Conservation (phyloP, 2,113 vertebrate species). For the Lagopus muta region DNA sequence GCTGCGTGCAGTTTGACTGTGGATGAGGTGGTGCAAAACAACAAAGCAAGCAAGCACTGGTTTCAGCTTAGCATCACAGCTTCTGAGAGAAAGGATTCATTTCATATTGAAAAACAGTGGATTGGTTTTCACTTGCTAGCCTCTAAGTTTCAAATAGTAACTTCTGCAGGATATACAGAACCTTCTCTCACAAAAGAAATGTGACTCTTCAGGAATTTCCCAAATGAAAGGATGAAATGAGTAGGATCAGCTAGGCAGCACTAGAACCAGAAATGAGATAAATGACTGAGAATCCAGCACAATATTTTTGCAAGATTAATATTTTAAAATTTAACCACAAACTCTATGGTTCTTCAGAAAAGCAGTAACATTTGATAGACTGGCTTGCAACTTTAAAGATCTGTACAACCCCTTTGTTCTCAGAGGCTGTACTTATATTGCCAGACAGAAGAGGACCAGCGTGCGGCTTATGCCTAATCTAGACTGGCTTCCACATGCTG, state of each 20-base stretch:
- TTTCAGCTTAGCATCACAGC: background rate
- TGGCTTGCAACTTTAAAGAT: background rate
- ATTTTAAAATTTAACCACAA: background rate
- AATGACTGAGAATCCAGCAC: background rate
- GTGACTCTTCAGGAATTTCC: background rate
- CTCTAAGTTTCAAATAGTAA: background rate
- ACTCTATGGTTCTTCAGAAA: background rate
- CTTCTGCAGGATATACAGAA: background rate
- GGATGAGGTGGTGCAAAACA: background rate
- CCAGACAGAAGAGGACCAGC: background rate
- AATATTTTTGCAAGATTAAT: background rate
- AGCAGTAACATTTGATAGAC: rapidly evolving
- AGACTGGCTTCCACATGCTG: background rate
- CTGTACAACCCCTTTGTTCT: background rate
- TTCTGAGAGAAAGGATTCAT: background rate
- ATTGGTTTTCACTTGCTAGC: background rate
- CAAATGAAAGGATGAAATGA: background rate
- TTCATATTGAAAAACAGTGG: background rate
- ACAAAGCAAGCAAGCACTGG: background rate
- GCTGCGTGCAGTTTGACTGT: background rate
- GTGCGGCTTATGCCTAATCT: background rate
- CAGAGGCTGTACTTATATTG: background rate
- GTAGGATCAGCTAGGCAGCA: rapidly evolving
- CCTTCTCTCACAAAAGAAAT: background rate
- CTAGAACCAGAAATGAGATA: background rate